Evolutionary conservation across 2,113 vertebrate genomes (phyloP), one percentile per base, ranked within the genome.

Genomic region (Trogon surrucura): DNA sequence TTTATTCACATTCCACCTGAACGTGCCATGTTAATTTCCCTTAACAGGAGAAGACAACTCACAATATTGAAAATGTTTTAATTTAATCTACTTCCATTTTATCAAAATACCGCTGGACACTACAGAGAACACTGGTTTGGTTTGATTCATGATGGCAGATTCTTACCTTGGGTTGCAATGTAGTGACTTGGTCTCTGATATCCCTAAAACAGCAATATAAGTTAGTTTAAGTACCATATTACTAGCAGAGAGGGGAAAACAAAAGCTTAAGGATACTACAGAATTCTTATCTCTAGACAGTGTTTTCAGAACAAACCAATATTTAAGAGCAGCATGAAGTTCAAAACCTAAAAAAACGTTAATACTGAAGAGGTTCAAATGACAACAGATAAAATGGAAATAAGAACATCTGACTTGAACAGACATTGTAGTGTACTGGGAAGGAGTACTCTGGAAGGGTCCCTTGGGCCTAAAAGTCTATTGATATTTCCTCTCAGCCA

Each of bases 161-260:
- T 89, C 98, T 98, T 98, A 99, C 99, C 99, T 98, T 99, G 99
- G 60, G 99, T 99, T 74, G 99, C 99, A 90, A 99, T 99, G 97
- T 99, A 99, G 97, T 99, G 99, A 89, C 99, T 99, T 66, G 99
- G 99, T 96, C 99, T 98, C 97, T 99, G 99, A 96, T 99, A 99
- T 30, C 99, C 99, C 99, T 99, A 98, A 91, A 98, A 98, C 27
- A 97, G 93, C 88, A 98, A 96, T 96, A 95, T 85, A 97, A 81
- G 54, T 96, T 93, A 41, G 95, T 98, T 96, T 97, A 97, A 90
- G 96, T 95, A 95, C 53, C 80, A 64, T 45, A 85, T 72, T 88
- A 93, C 20, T 72, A 92, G 79, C 62, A 67, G 38, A 87, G 11
- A 87, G 15, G 25, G 64, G 73, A 85, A 96, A 97, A 97, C 80